A percentile compares a stretch with the other conserved stretches of the same genome.
Evolutionary conservation across 1,140 invertebrate species (phyloP).

Genomic region (Lysiphlebus fabarum): DNA sequence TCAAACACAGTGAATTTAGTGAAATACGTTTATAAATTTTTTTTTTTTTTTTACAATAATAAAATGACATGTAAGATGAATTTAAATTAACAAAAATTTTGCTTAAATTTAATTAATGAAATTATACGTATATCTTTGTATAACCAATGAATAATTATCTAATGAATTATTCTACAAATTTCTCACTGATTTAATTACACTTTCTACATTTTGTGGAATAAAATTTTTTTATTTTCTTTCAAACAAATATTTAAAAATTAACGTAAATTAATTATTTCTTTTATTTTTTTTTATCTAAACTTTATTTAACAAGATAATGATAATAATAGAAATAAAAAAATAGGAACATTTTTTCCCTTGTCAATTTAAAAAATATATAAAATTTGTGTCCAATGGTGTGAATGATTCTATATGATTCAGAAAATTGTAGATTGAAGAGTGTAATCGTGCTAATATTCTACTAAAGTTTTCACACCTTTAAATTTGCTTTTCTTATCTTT

Average conservation of each 20-base stretch:
- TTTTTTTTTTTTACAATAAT: not conserved
- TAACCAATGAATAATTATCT: slow-evolving; percentile 29
- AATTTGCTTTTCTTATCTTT: slow-evolving; percentile 10
- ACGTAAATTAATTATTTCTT: not conserved
- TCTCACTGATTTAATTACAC: slow-evolving; percentile 47
- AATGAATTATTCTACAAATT: slow-evolving; percentile 50
- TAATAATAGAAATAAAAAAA: not conserved
- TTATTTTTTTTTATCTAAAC: not conserved
- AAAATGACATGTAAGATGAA: slow-evolving; percentile 15
- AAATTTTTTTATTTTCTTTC: slow-evolving; percentile 24
- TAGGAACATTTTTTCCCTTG: not conserved
- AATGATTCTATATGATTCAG: slow-evolving; percentile 40
- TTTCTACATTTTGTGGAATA: slow-evolving; percentile 29
- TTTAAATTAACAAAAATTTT: slow-evolving; percentile 29
- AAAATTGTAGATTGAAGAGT: slow-evolving; percentile 40
- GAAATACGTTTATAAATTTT: no score
- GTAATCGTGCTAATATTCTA: slow-evolving; percentile 43
- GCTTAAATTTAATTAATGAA: slow-evolving; percentile 31
- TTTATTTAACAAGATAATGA: not conserved
- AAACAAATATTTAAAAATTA: slow-evolving; percentile 22
- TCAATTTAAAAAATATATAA: slow-evolving; percentile 8
- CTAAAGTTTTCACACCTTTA: slow-evolving; percentile 25
- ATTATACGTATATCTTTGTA: slow-evolving; percentile 42
- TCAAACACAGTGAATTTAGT: no score
- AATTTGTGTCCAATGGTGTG: slow-evolving; percentile 35